Evolutionary conservation across 1,140 invertebrate species (phyloP).

Genomic region (Frieseomelitta varia): DNA sequence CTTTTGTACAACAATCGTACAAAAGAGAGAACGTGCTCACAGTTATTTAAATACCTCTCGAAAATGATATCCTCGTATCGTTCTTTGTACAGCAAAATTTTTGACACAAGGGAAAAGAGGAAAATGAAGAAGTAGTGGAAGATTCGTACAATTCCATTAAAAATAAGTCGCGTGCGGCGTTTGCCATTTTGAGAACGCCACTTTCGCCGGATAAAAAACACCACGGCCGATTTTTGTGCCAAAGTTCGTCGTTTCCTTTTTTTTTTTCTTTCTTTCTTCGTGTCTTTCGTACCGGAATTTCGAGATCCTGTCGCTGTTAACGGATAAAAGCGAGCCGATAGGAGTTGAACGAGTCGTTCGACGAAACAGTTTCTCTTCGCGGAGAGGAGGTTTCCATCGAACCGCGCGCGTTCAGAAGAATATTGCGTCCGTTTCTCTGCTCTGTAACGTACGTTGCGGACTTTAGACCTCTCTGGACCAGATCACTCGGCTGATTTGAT

Average conservation of each 20-base stretch:
- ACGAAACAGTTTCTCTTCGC: neutral
- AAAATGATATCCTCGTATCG: too few species aligned
- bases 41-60: too few species aligned
- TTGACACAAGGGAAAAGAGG: too few species aligned
- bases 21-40: too few species aligned
- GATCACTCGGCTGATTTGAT: constrained; percentile 21
- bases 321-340: neutral
- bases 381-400: neutral
- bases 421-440: neutral
- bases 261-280: too few species aligned
- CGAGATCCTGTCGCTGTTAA: neutral
- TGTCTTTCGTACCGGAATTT: neutral
- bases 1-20: too few species aligned
- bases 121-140: constrained; percentile 2
- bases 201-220: neutral
- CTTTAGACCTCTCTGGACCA: neutral
- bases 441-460: neutral
- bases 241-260: neutral
- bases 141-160: constrained; percentile 60
- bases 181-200: too few species aligned
- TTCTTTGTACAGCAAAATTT: too few species aligned
- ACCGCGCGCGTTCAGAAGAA: neutral
- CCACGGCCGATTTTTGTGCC: neutral
- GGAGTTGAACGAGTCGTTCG: constrained; percentile 1
- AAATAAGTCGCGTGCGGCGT: constrained; percentile 19